Evolutionary conservation across 2,797 vertebrate species (phyloP).

Genomic region (Acanthopagrus latus): DNA sequence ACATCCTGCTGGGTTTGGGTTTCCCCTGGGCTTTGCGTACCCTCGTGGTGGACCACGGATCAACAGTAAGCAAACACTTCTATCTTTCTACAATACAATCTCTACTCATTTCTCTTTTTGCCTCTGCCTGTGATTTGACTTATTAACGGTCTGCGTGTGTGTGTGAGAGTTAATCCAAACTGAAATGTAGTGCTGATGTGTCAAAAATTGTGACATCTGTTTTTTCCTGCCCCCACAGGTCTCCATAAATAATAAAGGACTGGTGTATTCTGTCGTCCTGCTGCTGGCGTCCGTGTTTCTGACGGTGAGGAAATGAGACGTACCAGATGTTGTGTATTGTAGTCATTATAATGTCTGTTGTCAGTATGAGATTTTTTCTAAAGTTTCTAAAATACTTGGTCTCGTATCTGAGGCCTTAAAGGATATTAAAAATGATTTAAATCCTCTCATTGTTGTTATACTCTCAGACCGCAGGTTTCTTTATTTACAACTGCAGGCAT

Average conservation of each 20-base stretch:
- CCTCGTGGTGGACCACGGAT: constrained; percentile 86
- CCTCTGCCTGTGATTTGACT: background rate
- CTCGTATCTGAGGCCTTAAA: no score
- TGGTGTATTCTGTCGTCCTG: constrained; percentile 88
- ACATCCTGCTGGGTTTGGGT: constrained; percentile 88
- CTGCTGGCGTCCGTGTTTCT: constrained; percentile 88
- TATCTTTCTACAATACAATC: background rate
- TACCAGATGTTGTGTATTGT: background rate
- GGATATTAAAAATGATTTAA: no score
- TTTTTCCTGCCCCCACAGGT: constrained; percentile 67
- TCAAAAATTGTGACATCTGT: constrained; percentile 7
- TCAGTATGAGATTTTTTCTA: background rate
- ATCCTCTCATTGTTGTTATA: no score
- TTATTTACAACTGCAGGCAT: no score
- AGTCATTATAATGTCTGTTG: background rate
- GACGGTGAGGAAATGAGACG: constrained; percentile 78
- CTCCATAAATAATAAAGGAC: constrained; percentile 87
- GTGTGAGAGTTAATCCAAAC: background rate
- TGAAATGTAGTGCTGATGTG: background rate
- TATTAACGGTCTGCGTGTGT: constrained; percentile 7
- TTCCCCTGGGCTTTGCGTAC: constrained; percentile 88
- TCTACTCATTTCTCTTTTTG: background rate
- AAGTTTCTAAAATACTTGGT: no score
- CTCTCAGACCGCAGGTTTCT: no score
- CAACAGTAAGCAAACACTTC: constrained; percentile 72